phyloP scores from a whole-genome alignment of 2,797 vertebrate species.

The Danio choprae region DNA sequence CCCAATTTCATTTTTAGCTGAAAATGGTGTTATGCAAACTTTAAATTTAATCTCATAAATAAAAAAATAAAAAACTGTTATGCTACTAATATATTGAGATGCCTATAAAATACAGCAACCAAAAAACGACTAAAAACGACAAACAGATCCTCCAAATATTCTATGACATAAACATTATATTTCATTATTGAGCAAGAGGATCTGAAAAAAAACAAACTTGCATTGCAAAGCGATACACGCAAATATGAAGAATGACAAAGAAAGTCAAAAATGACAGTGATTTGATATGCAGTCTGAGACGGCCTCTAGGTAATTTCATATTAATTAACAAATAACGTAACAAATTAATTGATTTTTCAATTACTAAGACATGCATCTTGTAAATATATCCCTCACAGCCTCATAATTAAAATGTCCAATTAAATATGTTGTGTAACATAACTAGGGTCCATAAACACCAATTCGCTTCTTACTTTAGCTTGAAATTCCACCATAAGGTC shows the following conservation, averaged over 20 bases:
- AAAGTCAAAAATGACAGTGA: background rate
- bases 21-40: background rate
- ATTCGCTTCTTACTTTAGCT: constrained; percentile 1
- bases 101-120: background rate
- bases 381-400: constrained; percentile 12
- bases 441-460: constrained; percentile 2
- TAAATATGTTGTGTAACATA: background rate
- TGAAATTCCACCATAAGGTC: background rate
- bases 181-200: background rate
- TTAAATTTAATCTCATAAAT: background rate
- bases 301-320: background rate
- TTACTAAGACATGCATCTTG: background rate
- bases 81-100: background rate
- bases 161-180: background rate
- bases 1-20: too few relatives aligned
- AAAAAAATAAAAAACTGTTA: background rate
- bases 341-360: background rate
- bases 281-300: background rate
- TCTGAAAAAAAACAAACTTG: background rate
- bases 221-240: background rate
- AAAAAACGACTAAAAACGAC: background rate
- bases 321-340: background rate
- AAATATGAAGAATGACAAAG: constrained; percentile 7
- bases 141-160: background rate
- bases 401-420: background rate